Evolutionary conservation across 2,797 vertebrate genomes (phyloP).

Genomic region (Peromyscus melanophrys): DNA sequence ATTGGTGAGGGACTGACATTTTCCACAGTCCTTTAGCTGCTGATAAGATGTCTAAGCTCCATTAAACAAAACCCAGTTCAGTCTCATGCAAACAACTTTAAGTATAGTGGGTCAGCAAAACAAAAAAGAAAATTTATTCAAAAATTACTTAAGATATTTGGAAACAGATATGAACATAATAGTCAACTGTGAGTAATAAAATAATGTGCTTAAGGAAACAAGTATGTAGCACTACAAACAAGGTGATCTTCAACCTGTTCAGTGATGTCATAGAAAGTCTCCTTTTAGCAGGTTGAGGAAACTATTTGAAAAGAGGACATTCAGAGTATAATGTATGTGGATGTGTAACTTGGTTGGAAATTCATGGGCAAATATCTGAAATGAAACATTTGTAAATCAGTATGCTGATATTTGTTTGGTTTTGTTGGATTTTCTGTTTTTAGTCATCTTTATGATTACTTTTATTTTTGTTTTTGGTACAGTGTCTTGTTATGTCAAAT

Average conservation of each 20-base stretch:
- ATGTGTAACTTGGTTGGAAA: background rate
- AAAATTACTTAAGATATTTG: background rate
- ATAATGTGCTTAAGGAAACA: background rate
- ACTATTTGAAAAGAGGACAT: background rate
- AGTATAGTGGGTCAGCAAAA: background rate
- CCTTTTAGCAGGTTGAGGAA: background rate
- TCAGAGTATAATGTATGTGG: too few species aligned
- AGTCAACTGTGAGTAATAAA: background rate
- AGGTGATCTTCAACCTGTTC: background rate
- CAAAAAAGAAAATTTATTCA: background rate
- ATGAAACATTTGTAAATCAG: fast-evolving
- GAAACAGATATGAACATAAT: background rate
- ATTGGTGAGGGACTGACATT: background rate
- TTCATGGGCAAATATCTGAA: background rate
- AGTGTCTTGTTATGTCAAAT: background rate
- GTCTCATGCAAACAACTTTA: background rate
- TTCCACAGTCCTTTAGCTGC: background rate
- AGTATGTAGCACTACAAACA: background rate
- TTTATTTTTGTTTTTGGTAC: background rate
- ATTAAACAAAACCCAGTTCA: background rate
- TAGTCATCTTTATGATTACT: background rate
- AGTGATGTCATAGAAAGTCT: background rate
- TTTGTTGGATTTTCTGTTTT: background rate
- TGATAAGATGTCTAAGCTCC: background rate
- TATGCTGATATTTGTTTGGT: background rate